Evolutionary conservation across 2,888 invertebrate genomes (phyloP).

Genomic region (Hypomecis atomaria): DNA sequence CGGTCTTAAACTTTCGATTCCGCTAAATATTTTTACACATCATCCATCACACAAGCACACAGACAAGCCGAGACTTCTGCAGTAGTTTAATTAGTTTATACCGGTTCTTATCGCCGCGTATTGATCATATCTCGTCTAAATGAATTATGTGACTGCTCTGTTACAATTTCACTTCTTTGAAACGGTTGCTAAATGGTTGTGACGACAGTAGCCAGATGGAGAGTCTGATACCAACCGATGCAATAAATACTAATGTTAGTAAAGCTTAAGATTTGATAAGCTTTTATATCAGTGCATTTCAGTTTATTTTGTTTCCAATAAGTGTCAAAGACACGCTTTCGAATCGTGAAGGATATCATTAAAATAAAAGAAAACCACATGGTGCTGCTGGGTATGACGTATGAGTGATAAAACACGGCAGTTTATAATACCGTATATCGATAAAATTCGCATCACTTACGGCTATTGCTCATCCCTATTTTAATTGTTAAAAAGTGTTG

Average conservation of each 20-base stretch:
- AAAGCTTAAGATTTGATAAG: slow-evolving; percentile 5
- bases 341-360: too few relatives aligned
- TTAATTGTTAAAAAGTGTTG: neutral
- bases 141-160: slow-evolving; percentile 35
- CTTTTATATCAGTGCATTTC: neutral
- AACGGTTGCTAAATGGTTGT: slow-evolving; percentile 30
- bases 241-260: neutral
- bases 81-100: slow-evolving; percentile 30
- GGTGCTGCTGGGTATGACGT: too few relatives aligned
- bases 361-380: too few relatives aligned
- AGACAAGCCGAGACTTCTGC: slow-evolving; percentile 24
- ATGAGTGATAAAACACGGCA: too few relatives aligned
- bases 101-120: slow-evolving; percentile 30
- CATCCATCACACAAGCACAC: slow-evolving; percentile 29
- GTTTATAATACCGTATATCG: too few relatives aligned
- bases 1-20: slow-evolving; percentile 28
- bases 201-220: slow-evolving; percentile 25
- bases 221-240: slow-evolving; percentile 9
- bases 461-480: too few relatives aligned
- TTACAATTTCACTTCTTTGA: slow-evolving; percentile 35
- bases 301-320: too few relatives aligned
- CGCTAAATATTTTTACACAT: slow-evolving; percentile 25
- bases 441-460: too few relatives aligned
- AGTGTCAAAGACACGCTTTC: too few relatives aligned
- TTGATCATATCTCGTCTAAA: slow-evolving; percentile 32